A percentile compares a stretch with the other conserved stretches of the same genome.
Conservation (phyloP, 2,888 invertebrate species). For the Pristionchus mayeri region DNA sequence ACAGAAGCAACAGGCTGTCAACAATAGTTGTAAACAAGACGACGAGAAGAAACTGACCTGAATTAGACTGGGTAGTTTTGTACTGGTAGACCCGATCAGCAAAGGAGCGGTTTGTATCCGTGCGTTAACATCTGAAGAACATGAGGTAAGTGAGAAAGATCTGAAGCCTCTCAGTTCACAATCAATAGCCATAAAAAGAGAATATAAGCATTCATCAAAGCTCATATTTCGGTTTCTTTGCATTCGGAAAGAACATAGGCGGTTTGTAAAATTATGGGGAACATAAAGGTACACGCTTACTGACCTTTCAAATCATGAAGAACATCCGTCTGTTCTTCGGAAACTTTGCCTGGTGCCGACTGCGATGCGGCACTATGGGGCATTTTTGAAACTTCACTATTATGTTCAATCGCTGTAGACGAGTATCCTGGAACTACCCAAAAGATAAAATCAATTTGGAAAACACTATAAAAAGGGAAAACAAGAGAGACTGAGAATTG, state of each 20-base stretch:
- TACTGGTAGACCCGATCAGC: slow-evolving; percentile 19
- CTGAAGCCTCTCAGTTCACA: slow-evolving; percentile 6
- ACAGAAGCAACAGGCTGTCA: neutral
- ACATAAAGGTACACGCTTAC: neutral
- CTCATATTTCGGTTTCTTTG: too few relatives aligned
- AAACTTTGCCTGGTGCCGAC: slow-evolving; percentile 8
- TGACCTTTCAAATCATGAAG: slow-evolving; percentile 25
- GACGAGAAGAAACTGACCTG: neutral
- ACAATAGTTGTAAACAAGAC: neutral
- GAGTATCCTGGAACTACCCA: neutral
- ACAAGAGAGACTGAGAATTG: neutral
- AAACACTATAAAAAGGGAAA: neutral
- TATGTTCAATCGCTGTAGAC: neutral
- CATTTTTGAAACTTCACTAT: slow-evolving; percentile 29
- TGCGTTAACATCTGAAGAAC: neutral
- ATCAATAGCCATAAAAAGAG: slow-evolving; percentile 6
- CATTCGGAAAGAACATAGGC: too few relatives aligned
- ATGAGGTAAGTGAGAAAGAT: neutral
- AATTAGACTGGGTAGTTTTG: slow-evolving; percentile 42
- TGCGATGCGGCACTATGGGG: slow-evolving; percentile 17
- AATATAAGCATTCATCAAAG: too few relatives aligned
- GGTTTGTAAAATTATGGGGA: too few relatives aligned
- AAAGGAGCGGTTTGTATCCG: slow-evolving; percentile 16
- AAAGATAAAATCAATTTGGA: neutral
- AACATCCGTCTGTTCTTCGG: slow-evolving; percentile 26